Conservation (phyloP, 2,888 invertebrate genomes). For the Pyrrhia umbra region DNA sequence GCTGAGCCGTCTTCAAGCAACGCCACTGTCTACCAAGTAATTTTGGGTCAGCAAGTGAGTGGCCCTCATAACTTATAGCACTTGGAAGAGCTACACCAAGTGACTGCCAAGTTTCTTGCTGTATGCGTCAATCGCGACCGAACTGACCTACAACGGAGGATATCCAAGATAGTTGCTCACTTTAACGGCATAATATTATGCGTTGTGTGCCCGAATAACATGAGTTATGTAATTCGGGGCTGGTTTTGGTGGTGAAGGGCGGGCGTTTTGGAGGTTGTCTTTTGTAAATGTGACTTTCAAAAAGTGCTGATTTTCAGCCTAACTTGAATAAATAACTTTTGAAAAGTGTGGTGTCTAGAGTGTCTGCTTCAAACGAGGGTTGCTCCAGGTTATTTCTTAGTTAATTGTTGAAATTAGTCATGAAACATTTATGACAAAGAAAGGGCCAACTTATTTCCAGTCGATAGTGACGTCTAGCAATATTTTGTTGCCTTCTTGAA, state of each 20-base stretch:
- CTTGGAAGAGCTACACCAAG: constrained; percentile 79
- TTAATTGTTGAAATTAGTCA: no score
- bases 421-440: no score
- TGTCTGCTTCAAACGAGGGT: no score
- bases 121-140: constrained; percentile 77
- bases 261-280: no score
- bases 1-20: constrained; percentile 35
- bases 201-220: background rate
- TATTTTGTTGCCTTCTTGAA: no score
- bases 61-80: constrained; percentile 80
- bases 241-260: background rate
- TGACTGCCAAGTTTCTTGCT: constrained; percentile 83
- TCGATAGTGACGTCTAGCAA: no score
- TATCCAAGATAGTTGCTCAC: constrained; percentile 27
- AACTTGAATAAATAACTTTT: no score
- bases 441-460: no score
- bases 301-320: no score
- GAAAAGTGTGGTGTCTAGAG: no score
- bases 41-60: constrained; percentile 83
- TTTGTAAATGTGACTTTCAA: no score
- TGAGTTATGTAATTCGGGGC: background rate
- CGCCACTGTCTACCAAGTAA: constrained; percentile 78
- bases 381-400: no score
- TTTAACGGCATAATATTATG: constrained; percentile 11
- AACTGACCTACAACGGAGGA: constrained; percentile 72